Evolutionary conservation across 2,888 invertebrate genomes (phyloP), one percentile per base, ranked within the genome.

Genomic region (Amaurobius ferox): DNA sequence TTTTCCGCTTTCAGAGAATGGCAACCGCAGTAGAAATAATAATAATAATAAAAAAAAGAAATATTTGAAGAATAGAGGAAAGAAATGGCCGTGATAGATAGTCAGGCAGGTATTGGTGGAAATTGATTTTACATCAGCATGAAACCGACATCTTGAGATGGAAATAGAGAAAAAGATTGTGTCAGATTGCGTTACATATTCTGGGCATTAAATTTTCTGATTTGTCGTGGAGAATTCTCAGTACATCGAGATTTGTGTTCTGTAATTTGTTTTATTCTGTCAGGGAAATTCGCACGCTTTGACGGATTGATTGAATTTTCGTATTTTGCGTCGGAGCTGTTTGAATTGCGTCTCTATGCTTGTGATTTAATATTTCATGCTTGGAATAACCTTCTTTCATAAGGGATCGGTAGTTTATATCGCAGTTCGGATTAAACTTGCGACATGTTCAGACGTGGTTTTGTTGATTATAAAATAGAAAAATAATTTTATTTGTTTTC

Each of bases 91-190:
- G 44, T 44, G 55, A 55, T 55, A 55, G 55, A 55, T 55, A 55
- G 55, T 1, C 5, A n/a, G n/a, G 23, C 55, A 55, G 55, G 55
- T 55, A 55, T 55, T 55, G 55, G 23, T 55, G 23, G 23, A 23
- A 55, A 55, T 55, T 55, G 55, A 55, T 55, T 55, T 55, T 55
- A 55, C 55, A 55, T 55, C 55, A 55, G 55, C 23, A 23, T n/a
- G 11, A 23, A 23, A 6, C 23, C 55, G 23, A 55, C 55, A 23
- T 55, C 55, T 55, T 55, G 55, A 55, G 23, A 23, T 55, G 16
- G 19, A 55, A 23, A 55, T 3, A 55, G 23, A 55, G 23, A 23
- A 23, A n/a, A 11, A n/a, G 44, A 44, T 44, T 44, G 44, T 44
- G 55, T 23, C 55, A 23, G 55, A 55, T 55, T 23, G 23, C 23